phyloP scores from a whole-genome alignment of 1,140 invertebrate genomes.

The Cyclina sinensis region DNA sequence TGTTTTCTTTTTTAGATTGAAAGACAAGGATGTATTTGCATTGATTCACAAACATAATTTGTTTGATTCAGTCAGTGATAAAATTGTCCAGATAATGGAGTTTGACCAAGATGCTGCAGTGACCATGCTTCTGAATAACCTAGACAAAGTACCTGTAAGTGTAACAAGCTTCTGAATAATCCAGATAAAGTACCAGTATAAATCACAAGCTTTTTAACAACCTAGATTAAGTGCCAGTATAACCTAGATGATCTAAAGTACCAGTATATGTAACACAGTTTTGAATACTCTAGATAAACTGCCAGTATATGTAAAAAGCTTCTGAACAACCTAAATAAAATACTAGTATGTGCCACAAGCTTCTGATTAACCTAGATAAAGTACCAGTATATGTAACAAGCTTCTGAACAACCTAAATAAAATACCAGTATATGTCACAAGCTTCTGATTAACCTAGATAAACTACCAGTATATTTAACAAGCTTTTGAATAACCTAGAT shows the following conservation, averaged over 20 bases:
- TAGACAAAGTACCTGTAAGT: constrained; percentile 91
- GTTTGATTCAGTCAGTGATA: constrained; percentile 93
- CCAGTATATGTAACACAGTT: constrained; percentile 91
- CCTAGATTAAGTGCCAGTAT: constrained; percentile 90
- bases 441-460: too few relatives aligned
- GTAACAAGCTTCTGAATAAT: not conserved
- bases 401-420: not conserved
- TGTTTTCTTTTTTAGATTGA: constrained; percentile 88
- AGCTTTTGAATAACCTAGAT: constrained; percentile 88
- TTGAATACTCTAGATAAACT: constrained; percentile 85
- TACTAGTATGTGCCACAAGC: constrained; percentile 90
- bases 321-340: constrained; percentile 89
- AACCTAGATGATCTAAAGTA: too few relatives aligned
- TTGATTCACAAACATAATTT: constrained; percentile 95
- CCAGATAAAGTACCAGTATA: constrained; percentile 80
- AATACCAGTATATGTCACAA: constrained; percentile 93
- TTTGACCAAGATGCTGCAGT: constrained; percentile 95
- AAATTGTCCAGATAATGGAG: constrained; percentile 94
- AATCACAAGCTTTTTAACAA: constrained; percentile 87
- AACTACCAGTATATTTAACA: constrained; percentile 93
- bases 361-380: constrained; percentile 93
- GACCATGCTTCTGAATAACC: constrained; percentile 93
- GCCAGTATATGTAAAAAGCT: constrained; percentile 92
- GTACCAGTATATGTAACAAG: constrained; percentile 89
- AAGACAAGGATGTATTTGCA: constrained; percentile 94